Conservation (phyloP, 64 coral and sea anemone genomes). For the Stylophora pistillata region DNA sequence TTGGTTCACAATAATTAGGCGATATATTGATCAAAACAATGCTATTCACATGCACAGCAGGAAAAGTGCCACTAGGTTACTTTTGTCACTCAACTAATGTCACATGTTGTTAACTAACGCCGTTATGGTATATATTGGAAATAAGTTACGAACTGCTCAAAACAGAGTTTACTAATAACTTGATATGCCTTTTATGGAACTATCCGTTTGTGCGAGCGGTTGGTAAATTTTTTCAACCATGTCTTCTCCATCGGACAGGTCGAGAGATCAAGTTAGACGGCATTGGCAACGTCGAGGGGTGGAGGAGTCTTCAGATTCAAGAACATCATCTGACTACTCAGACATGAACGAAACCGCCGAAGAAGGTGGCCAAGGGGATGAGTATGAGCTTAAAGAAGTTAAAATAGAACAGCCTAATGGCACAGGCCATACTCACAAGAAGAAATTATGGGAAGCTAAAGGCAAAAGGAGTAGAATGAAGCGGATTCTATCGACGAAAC, state of each 20-base stretch:
- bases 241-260: neutral
- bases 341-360: slow-evolving; percentile 8
- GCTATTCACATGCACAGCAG: neutral
- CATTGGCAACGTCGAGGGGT: neutral
- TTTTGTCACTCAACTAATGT: neutral
- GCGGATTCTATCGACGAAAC: slow-evolving; percentile 82
- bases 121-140: neutral
- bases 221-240: neutral
- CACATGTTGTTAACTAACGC: neutral
- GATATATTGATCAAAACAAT: neutral
- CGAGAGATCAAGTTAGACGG: neutral
- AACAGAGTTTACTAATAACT: neutral
- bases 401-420: slow-evolving; percentile 19
- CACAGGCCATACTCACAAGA: neutral
- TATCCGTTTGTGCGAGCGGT: neutral
- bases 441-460: neutral
- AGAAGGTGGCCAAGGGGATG: neutral
- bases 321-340: neutral
- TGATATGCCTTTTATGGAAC: neutral
- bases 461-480: slow-evolving; percentile 26
- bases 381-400: neutral
- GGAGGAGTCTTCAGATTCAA: neutral
- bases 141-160: neutral
- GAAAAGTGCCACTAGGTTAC: neutral
- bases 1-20: neutral